phyloP scores from a whole-genome alignment of 2,888 invertebrate species.

The Eupithecia vulgata region DNA sequence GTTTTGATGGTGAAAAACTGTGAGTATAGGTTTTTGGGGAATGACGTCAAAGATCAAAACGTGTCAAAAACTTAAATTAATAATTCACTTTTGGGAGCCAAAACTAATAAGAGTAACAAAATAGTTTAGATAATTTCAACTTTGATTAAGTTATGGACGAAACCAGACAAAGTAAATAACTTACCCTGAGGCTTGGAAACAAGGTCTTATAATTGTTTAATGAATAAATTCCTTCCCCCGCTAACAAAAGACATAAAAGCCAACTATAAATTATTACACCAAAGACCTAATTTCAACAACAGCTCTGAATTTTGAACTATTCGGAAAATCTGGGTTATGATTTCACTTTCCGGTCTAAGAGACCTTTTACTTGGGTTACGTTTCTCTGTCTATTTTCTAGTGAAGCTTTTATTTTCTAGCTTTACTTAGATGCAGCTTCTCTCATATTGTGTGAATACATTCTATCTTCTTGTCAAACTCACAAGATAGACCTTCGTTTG shows the following conservation, averaged over 20 bases:
- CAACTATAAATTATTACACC: slow-evolving; percentile 29
- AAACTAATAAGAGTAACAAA: neutral
- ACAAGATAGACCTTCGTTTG: neutral
- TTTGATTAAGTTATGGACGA: neutral
- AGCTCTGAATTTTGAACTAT: slow-evolving; percentile 30
- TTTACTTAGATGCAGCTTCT: neutral
- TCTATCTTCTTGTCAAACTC: neutral
- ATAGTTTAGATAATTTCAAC: neutral
- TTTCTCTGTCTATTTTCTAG: neutral
- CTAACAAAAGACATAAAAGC: slow-evolving; percentile 32
- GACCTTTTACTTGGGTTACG: neutral
- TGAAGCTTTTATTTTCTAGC: neutral
- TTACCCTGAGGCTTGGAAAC: neutral
- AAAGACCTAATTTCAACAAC: slow-evolving; percentile 33
- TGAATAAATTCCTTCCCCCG: slow-evolving; percentile 19
- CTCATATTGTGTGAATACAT: neutral
- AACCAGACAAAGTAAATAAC: slow-evolving; percentile 11
- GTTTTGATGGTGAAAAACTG: neutral
- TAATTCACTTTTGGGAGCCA: neutral
- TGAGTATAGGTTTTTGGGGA: neutral
- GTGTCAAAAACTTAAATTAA: neutral
- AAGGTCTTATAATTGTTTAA: slow-evolving; percentile 18
- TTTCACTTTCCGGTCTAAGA: neutral
- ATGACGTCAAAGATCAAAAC: neutral
- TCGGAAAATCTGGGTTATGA: slow-evolving; percentile 23